Evolutionary conservation across 2,113 vertebrate species (phyloP).

Genomic region (Bos indicus): DNA sequence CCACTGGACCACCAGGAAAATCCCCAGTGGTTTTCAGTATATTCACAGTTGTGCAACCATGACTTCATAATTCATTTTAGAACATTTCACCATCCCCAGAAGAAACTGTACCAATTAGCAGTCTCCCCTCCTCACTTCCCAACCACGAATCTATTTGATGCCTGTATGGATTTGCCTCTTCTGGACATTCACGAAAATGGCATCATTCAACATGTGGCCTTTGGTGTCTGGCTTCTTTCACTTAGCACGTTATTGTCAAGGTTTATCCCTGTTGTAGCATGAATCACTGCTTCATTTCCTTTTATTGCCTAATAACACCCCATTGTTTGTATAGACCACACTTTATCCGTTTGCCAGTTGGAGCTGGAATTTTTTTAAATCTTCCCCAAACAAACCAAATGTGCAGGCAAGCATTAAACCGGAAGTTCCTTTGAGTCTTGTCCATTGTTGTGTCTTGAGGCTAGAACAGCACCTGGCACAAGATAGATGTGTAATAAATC

Average conservation of each 20-base stretch:
- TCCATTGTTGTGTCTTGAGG: not conserved
- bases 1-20: not conserved
- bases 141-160: not conserved
- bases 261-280: not conserved
- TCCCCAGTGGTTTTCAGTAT: not conserved
- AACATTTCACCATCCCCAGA: not conserved
- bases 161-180: not conserved
- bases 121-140: not conserved
- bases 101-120: not conserved
- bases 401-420: not conserved
- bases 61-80: not conserved
- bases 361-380: not conserved
- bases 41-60: not conserved
- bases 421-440: not conserved
- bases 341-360: not conserved
- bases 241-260: not conserved
- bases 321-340: not conserved
- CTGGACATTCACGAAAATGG: not conserved
- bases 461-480: not conserved
- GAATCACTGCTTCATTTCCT: not conserved
- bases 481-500: not conserved
- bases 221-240: not conserved
- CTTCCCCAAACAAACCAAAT: not conserved
- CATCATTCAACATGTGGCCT: not conserved
- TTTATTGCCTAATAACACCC: not conserved